Base-by-base conservation (phyloP, 2,113 vertebrate species). In the Bombycilla garrulus region DNA sequence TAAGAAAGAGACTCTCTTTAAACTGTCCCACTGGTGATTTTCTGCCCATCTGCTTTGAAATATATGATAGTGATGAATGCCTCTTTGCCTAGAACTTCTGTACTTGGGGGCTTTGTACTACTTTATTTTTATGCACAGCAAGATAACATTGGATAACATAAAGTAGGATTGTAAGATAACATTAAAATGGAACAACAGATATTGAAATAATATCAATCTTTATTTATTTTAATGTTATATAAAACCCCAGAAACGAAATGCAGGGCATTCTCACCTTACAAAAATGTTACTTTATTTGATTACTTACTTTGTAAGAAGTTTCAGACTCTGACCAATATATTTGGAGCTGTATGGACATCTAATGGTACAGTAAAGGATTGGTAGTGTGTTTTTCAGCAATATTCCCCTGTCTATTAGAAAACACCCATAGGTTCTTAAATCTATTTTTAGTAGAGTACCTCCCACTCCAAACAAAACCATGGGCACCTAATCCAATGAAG, bases 41-140 rank as follows among this genome's bases (percentile, higher is more conserved):
- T 96, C 44, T 94, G 25, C 42, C 58, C 58, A 57, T 83, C 54
- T 83, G 14, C 72, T 88, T 91, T 90, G 79, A 92, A 94, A 86
- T 58, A 70, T 19, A 8, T 1, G 4, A 19, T 61, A 81, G 18
- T 36, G 42, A 53, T 50, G 62, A 89, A 85, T 58, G 21, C 9
- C 36, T 66, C 35, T 81, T 91, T 83, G 33, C n/a, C 58, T 70
- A 66, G 72, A 86, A 64, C 11, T 66, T 35, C 54, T 74, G 51
- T 40, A 56, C 22, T 14, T 61, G 25, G 6, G 24, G 10, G 2
- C 48, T 85, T 92, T 95, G 64, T 66, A 61, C 38, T 29, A 28
- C 48, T 62, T 11, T 40, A 12, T 80, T 81, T 94, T 81, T 80
- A 40, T 51, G 47, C 90, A 16, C 25, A 38, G 9, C 28, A 64